Evolutionary conservation across 2,797 vertebrate species (phyloP), one percentile per base, ranked within the genome.

Genomic region (Triplophysa yarkandensis): DNA sequence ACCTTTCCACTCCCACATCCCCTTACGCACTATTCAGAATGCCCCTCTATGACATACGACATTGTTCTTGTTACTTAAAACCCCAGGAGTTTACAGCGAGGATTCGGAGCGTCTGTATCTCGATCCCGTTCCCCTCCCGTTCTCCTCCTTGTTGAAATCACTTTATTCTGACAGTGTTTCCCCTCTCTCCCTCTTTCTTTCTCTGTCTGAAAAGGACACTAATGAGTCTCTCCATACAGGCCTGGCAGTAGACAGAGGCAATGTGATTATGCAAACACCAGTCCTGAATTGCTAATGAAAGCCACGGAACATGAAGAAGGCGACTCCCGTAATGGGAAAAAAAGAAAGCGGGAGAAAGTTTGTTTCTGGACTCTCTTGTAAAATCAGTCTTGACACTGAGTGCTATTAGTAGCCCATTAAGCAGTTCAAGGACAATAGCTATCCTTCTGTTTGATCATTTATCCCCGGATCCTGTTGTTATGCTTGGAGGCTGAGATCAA

Each of bases 401-500:
- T 25, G 25, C 84, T 84, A 87, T 89, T 89, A 87, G 85, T 82
- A 82, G 62, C 43, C 82, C 79, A 88, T 90, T 89, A 89, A 78
- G 77, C 64, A 87, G 87, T 89, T 87, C 86, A 88, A 90, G 89
- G 88, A 87, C 86, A 88, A 86, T 83, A 74, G 77, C 83, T 76
- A 82, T 81, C 80, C 79, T 84, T 81, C 65, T 21, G 88, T 87
- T 87, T 87, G 80, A 87, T 89, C 83, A 87, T 85, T 85, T 85
- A 89, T 87, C 81, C 32, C 70, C 27, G 81, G 80, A 89, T 86
- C 77, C 79, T 63, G 81, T 87, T n/a, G 76, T 88, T 89, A 87
- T 86, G 80, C 78, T 78, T 10, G 54, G 27, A 80, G 84, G 57
- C 66, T 28, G 36, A 48, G 83, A 68, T 77, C 58, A 72, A 68